Percentiles rank a stretch among this genome's conserved stretches.
phyloP scores from a whole-genome alignment of 2,113 vertebrate genomes.

The Phyllostomus discolor region DNA sequence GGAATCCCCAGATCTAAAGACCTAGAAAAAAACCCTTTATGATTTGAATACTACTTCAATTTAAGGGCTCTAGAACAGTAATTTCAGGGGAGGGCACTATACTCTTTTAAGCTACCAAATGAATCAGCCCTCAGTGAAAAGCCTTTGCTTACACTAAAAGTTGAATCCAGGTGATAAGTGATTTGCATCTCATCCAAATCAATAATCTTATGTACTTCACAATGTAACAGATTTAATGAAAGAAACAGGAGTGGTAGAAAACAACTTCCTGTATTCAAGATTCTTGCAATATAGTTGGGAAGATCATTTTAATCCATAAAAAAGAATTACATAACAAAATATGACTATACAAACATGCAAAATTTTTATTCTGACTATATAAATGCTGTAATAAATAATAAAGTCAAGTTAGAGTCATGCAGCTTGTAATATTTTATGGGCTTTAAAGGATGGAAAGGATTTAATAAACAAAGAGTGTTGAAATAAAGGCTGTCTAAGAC shows the following conservation, averaged over 20 bases:
- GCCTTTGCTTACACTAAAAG: background rate
- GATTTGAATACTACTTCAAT: background rate
- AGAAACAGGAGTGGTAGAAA: background rate
- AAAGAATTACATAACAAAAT: background rate
- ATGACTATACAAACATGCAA: background rate
- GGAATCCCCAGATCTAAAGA: background rate
- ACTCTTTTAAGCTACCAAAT: background rate
- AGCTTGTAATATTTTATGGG: background rate
- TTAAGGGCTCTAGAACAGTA: background rate
- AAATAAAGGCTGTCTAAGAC: background rate
- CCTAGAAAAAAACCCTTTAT: background rate
- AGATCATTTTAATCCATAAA: background rate
- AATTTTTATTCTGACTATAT: background rate
- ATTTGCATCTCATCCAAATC: background rate
- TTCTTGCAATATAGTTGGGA: background rate
- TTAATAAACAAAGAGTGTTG: conserved; percentile 4
- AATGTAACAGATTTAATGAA: conserved; percentile 26
- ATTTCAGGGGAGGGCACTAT: background rate
- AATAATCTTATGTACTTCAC: conserved; percentile 4
- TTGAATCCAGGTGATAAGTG: background rate
- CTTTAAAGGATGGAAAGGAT: background rate
- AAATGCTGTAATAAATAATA: background rate
- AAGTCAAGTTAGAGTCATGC: background rate
- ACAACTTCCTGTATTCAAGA: background rate
- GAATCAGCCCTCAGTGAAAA: background rate